Evolutionary conservation across 1,140 invertebrate species (phyloP).

Genomic region (Acyrthosiphon pisum): DNA sequence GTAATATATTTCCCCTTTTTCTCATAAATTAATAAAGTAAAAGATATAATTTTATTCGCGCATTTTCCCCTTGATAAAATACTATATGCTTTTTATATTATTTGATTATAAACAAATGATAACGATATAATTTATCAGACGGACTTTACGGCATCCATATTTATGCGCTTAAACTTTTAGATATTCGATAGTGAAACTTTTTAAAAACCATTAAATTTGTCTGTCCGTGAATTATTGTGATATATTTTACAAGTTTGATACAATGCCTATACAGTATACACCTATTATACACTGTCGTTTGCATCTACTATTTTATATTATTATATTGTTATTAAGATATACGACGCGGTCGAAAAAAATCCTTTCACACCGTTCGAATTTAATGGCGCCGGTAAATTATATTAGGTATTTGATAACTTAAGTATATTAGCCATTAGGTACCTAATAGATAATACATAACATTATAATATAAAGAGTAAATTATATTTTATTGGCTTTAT

Average conservation of each 20-base stretch:
- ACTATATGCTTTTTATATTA: conserved; percentile 43
- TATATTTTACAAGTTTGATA: neutral
- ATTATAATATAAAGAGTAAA: neutral
- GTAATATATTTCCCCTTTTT: neutral
- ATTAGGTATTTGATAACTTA: neutral
- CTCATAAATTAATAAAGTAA: conserved; percentile 50
- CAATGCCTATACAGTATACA: neutral
- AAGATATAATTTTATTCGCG: conserved; percentile 44
- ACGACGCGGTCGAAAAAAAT: neutral
- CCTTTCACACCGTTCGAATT: neutral
- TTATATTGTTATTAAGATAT: conserved; percentile 12
- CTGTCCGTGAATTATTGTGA: neutral
- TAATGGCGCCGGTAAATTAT: neutral
- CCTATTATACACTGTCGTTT: neutral
- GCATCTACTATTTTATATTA: neutral
- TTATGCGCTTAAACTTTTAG: conserved; percentile 20
- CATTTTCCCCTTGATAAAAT: conserved; percentile 47
- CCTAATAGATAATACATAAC: neutral
- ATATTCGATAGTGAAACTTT: conserved; percentile 2
- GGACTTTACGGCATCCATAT: conserved; percentile 17
- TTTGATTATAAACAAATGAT: conserved; percentile 48
- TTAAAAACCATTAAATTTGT: conserved; percentile 7
- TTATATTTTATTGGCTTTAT: neutral
- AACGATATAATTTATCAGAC: conserved; percentile 44
- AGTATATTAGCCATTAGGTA: neutral